These are phyloP conservation scores for Lasioglossum calceatum DNA, from an alignment of 2,888 invertebrate genomes.

Conservation along the genomic window DNA sequence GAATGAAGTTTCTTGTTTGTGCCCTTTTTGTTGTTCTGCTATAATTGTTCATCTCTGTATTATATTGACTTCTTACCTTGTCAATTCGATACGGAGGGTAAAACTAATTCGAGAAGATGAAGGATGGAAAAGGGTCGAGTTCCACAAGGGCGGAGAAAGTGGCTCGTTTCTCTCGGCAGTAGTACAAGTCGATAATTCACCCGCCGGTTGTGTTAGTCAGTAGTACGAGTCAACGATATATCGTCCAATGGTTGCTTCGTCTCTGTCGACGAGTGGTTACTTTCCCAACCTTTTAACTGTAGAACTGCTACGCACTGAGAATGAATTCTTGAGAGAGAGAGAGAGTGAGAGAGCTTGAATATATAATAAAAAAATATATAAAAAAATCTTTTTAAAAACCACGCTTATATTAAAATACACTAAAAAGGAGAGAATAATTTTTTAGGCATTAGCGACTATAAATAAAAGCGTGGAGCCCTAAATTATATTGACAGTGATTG, in stretches of 20 bases:
- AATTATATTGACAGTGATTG: too few relatives aligned
- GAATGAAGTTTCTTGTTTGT: background rate
- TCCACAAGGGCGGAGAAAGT: constrained; percentile 3
- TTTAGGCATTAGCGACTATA: too few relatives aligned
- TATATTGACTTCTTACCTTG: background rate
- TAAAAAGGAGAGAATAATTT: too few relatives aligned
- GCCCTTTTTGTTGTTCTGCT: background rate
- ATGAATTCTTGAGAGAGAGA: background rate
- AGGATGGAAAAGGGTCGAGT: background rate
- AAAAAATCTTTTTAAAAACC: too few relatives aligned
- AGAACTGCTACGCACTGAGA: background rate
- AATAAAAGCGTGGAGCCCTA: too few relatives aligned
- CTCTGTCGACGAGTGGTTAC: background rate
- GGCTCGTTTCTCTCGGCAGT: constrained; percentile 1
- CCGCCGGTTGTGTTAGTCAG: constrained; percentile 31
- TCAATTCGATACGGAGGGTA: background rate
- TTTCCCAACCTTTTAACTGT: background rate
- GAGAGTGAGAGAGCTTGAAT: too few relatives aligned
- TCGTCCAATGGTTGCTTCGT: constrained; percentile 16
- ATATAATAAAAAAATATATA: too few relatives aligned
- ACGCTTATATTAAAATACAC: too few relatives aligned
- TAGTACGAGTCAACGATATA: constrained; percentile 42
- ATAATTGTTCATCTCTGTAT: background rate
- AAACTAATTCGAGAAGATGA: background rate
- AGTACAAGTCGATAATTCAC: constrained; percentile 35